phyloP scores from a whole-genome alignment of 1,140 invertebrate genomes.

The Reticulitermes speratus region DNA sequence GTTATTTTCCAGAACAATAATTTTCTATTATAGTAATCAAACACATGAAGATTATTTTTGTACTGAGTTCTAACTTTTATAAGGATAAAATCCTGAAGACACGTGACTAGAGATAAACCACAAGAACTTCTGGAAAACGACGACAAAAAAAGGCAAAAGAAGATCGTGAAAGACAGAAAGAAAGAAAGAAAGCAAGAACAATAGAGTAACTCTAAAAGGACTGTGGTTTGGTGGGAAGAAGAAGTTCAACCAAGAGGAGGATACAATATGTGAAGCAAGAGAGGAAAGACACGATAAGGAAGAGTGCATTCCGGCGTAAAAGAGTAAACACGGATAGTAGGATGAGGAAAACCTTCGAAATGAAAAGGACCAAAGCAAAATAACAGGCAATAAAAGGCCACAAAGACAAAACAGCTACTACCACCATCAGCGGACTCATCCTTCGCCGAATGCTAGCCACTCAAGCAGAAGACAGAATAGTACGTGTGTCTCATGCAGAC shows the following conservation, averaged over 20 bases:
- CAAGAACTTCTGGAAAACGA: neutral
- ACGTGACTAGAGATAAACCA: too few relatives aligned
- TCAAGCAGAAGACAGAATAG: neutral
- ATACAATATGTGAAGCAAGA: neutral
- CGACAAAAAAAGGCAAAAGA: neutral
- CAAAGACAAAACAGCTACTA: neutral
- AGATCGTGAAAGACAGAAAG: neutral
- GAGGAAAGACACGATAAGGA: neutral
- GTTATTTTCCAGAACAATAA: too few relatives aligned
- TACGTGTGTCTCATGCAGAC: neutral
- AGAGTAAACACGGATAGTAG: neutral
- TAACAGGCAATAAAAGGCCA: slow-evolving; percentile 5
- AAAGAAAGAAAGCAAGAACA: neutral
- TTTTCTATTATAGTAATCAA: too few relatives aligned
- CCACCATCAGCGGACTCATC: neutral
- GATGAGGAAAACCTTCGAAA: slow-evolving; percentile 5
- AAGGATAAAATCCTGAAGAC: too few relatives aligned
- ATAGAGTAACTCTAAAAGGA: neutral
- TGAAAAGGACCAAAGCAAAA: slow-evolving; percentile 11
- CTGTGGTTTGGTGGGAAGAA: neutral
- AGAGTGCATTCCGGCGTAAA: neutral
- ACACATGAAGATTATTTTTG: too few relatives aligned
- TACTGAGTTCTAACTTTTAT: too few relatives aligned
- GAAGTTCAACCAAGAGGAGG: neutral
- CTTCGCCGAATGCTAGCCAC: neutral